Percentiles rank a stretch among this genome's conserved stretches.
phyloP scores from a whole-genome alignment of 2,888 invertebrate species.

The Torymus auratus region DNA sequence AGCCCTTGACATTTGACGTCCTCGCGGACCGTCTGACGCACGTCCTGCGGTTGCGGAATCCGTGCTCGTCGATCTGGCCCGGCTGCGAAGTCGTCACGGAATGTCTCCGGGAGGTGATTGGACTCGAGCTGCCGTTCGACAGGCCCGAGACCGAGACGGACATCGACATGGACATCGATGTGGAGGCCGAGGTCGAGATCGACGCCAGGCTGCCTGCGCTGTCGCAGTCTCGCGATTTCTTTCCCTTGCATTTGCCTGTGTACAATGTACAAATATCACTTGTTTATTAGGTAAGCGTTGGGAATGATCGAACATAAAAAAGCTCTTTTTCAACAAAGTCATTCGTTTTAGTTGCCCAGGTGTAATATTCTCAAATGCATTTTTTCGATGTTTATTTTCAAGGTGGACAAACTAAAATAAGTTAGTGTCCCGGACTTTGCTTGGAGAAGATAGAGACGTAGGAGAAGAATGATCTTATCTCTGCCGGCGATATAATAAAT shows the following conservation, averaged over 20 bases:
- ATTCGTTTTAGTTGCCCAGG: too few species aligned
- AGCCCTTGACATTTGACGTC: constrained; percentile 80
- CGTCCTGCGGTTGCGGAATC: constrained; percentile 86
- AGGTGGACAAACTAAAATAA: too few species aligned
- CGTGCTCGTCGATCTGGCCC: constrained; percentile 82
- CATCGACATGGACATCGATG: constrained; percentile 77
- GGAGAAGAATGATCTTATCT: too few species aligned
- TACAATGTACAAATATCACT: constrained; percentile 57
- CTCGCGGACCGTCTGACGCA: constrained; percentile 88
- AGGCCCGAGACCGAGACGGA: constrained; percentile 86
- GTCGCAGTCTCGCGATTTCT: constrained; percentile 78
- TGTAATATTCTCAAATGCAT: too few species aligned
- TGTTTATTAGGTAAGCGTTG: too few species aligned
- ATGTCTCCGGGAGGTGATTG: constrained; percentile 85
- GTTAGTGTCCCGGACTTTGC: too few species aligned
- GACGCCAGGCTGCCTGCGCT: constrained; percentile 83
- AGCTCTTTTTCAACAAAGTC: too few species aligned
- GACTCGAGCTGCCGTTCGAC: constrained; percentile 86
- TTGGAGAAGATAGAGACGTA: too few species aligned
- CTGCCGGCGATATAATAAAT: background rate
- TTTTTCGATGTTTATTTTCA: too few species aligned
- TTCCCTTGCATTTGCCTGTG: constrained; percentile 75
- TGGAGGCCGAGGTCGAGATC: constrained; percentile 73
- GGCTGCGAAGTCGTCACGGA: constrained; percentile 85
- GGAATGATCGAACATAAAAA: too few species aligned